Percentiles rank a stretch among this genome's conserved stretches.
Conservation (phyloP, 2,113 vertebrate genomes). For the Dipodomys stephensi region DNA sequence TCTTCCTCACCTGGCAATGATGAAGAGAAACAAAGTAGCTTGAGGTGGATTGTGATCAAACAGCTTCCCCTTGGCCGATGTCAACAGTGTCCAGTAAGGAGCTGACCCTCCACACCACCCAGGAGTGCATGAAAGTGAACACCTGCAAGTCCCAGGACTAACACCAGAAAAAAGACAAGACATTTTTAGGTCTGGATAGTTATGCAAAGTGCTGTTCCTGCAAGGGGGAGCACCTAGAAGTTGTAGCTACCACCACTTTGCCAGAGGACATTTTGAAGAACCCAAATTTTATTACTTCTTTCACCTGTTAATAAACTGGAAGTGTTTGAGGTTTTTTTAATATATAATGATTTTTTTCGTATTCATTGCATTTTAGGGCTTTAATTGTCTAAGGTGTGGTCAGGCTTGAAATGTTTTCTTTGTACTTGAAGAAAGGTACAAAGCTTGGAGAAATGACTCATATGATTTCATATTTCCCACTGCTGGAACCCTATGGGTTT, state of each 20-base stretch:
- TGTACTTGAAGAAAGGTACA: background rate
- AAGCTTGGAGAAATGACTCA: background rate
- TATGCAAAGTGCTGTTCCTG: background rate
- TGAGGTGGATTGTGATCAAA: too few relatives aligned
- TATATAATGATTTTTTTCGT: background rate
- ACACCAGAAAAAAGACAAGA: too few relatives aligned
- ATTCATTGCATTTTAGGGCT: background rate
- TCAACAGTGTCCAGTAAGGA: background rate
- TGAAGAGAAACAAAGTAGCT: too few relatives aligned
- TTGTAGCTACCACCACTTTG: background rate
- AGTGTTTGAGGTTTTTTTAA: background rate
- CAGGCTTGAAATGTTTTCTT: background rate
- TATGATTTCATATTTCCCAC: background rate
- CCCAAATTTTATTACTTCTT: background rate
- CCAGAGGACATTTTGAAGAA: background rate
- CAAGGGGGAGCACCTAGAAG: background rate
- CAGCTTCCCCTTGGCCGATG: background rate
- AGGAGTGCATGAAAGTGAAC: background rate
- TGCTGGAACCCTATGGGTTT: background rate
- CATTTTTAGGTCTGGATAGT: background rate
- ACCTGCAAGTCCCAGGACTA: too few relatives aligned
- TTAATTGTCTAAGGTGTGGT: background rate
- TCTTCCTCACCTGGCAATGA: too few relatives aligned
- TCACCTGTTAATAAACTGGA: background rate
- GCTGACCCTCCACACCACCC: background rate